Evolutionary conservation across 2,888 invertebrate species (phyloP).

Genomic region (Keiferia lycopersicella): DNA sequence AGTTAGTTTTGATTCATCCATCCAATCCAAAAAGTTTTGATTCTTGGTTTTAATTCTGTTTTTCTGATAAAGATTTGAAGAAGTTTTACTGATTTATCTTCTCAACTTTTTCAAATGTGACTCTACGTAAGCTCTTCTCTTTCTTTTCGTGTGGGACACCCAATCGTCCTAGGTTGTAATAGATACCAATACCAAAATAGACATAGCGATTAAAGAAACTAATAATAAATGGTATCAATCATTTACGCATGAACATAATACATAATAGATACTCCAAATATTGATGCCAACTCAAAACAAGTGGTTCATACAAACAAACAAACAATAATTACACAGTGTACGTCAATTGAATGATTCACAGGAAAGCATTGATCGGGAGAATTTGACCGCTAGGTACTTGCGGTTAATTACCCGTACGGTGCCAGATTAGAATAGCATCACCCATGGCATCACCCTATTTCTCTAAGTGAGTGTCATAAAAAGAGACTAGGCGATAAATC

Average conservation of each 20-base stretch:
- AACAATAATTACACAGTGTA: constrained; percentile 14
- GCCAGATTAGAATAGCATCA: background rate
- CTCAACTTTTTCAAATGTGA: too few species aligned
- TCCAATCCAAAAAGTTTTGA: too few species aligned
- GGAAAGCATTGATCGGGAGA: background rate
- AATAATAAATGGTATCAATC: constrained; percentile 26
- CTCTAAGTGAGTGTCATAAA: too few species aligned
- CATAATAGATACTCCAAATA: constrained; percentile 31
- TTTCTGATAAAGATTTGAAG: too few species aligned
- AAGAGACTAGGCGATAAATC: too few species aligned
- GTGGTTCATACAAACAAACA: constrained; percentile 25
- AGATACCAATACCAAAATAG: constrained; percentile 2
- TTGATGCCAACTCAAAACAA: constrained; percentile 26
- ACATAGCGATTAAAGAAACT: constrained; percentile 19
- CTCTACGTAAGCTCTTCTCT: too few species aligned
- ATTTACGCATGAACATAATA: too few species aligned
- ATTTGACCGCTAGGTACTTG: background rate
- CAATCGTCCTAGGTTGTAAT: too few species aligned
- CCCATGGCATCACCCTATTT: background rate
- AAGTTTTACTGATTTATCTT: too few species aligned
- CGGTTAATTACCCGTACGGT: background rate
- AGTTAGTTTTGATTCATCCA: too few species aligned
- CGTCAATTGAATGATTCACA: constrained; percentile 16
- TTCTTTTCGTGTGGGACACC: too few species aligned
- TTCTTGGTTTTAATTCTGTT: too few species aligned